These are phyloP conservation scores for Leucophenga montana DNA, from an alignment of 2,888 invertebrate genomes.

Conservation along the genomic window DNA sequence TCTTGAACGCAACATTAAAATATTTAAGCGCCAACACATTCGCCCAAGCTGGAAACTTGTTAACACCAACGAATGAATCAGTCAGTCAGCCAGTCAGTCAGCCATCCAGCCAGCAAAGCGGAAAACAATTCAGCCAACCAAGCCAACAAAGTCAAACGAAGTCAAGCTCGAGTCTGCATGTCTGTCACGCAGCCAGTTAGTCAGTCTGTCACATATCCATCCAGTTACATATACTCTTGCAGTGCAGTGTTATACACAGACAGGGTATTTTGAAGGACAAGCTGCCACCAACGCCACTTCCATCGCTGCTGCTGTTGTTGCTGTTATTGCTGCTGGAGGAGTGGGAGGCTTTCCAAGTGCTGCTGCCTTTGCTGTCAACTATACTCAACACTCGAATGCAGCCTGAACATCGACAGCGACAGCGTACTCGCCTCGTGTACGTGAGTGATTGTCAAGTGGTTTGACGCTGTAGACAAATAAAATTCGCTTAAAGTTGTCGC, in stretches of 20 bases:
- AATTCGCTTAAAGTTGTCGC: constrained; percentile 63
- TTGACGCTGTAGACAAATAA: constrained; percentile 66
- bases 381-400: neutral
- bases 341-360: neutral
- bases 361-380: neutral
- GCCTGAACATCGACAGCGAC: constrained; percentile 33
- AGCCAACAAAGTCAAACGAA: too few relatives aligned
- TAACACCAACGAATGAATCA: constrained; percentile 22
- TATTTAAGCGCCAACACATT: constrained; percentile 65
- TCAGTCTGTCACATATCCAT: neutral
- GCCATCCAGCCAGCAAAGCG: neutral
- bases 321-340: too few relatives aligned
- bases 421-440: constrained; percentile 46
- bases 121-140: too few relatives aligned
- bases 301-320: neutral
- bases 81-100: neutral
- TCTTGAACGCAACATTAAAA: constrained; percentile 52
- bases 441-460: constrained; percentile 68
- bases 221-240: neutral
- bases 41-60: constrained; percentile 26
- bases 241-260: neutral
- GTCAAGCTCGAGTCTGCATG: too few relatives aligned
- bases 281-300: constrained; percentile 14
- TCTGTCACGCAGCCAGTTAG: constrained; percentile 1
- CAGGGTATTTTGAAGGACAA: constrained; percentile 14